Base-by-base conservation (phyloP, 2,888 invertebrate genomes). In the Dryocosmus kuriphilus region DNA sequence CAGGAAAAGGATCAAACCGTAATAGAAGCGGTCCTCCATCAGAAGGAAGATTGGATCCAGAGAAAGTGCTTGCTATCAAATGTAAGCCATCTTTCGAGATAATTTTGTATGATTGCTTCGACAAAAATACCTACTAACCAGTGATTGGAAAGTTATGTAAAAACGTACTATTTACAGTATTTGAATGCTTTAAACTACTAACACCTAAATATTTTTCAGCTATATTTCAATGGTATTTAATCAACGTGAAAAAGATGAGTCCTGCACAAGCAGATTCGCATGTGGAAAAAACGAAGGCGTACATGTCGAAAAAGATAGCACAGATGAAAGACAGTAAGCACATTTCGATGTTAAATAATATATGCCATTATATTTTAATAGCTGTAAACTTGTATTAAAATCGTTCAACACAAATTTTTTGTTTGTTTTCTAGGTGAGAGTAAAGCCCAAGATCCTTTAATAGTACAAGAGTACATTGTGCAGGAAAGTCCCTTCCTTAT, bases 241-340 rank as follows among this genome's bases (percentile, higher is more conserved):
- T 51, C 19, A 51, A 51, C n/a, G 51, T 51, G n/a, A 51, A 51
- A n/a, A 51, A 51, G n/a, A 51, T 51, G 51, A 51, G n/a, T 51
- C 51, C 8, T 9, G 51, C 51, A n/a, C 51, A 51, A 51, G 51
- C 51, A n/a, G 51, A 51, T 51, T 7, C 51, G 7, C 51, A 51
- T 51, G 51, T 51, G 8, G 51, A 51, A n/a, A 51, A 51, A 51
- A 51, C 51, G 6, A 51, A 51, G 51, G 51, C 51, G 8, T 51
- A 51, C 8, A 51, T 51, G 51, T 51, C 51, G n/a, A 51, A 51
- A n/a, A 51, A 51, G n/a, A 51, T 51, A n/a, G 51, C 51, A n/a
- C 51, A 51, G 16, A 51, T 51, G 51, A 51, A 51, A 51, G 51
- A 51, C 51, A 51, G 51, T 51, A 51, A 51, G n/a, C 2, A n/a